Conservation (phyloP, 2,797 vertebrate species). For the Gadopsis marmoratus region DNA sequence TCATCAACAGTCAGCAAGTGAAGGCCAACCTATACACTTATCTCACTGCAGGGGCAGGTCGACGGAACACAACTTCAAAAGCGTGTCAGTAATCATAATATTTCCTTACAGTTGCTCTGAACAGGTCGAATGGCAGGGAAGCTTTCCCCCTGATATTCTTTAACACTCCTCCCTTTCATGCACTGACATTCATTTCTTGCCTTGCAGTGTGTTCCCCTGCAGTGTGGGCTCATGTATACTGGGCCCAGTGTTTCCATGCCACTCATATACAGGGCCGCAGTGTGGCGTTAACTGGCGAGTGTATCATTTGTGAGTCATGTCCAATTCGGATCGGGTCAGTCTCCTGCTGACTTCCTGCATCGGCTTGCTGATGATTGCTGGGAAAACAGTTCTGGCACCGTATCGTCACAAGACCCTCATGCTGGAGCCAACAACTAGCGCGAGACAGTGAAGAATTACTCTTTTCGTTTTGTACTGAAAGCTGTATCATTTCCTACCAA, state of each 20-base stretch:
- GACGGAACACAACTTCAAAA: slow-evolving; percentile 58
- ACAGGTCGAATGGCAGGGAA: slow-evolving; percentile 43
- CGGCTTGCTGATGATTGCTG: slow-evolving; percentile 41
- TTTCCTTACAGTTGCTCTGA: slow-evolving; percentile 57
- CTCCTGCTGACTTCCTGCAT: slow-evolving; percentile 74
- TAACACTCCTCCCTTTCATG: slow-evolving; percentile 71
- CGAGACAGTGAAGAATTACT: slow-evolving; percentile 15
- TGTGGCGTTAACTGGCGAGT: slow-evolving; percentile 65
- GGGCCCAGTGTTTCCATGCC: slow-evolving; percentile 63
- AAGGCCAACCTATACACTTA: slow-evolving; percentile 44
- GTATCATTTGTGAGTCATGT: slow-evolving; percentile 76
- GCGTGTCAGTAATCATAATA: slow-evolving; percentile 63
- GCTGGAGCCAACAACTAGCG: slow-evolving; percentile 32
- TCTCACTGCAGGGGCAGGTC: slow-evolving; percentile 59
- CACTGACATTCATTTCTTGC: slow-evolving; percentile 47
- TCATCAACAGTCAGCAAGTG: slow-evolving; percentile 29
- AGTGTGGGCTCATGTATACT: slow-evolving; percentile 64
- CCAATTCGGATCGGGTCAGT: slow-evolving; percentile 68
- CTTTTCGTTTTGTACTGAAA: slow-evolving; percentile 14
- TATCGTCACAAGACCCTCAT: slow-evolving; percentile 46
- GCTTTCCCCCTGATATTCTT: slow-evolving; percentile 30
- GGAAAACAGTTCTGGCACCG: slow-evolving; percentile 51
- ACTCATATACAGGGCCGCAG: slow-evolving; percentile 62
- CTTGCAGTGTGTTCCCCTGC: slow-evolving; percentile 51
- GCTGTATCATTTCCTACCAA: slow-evolving; percentile 6